Evolutionary conservation across 2,113 vertebrate genomes (phyloP).

Genomic region (Brachyistius frenatus): DNA sequence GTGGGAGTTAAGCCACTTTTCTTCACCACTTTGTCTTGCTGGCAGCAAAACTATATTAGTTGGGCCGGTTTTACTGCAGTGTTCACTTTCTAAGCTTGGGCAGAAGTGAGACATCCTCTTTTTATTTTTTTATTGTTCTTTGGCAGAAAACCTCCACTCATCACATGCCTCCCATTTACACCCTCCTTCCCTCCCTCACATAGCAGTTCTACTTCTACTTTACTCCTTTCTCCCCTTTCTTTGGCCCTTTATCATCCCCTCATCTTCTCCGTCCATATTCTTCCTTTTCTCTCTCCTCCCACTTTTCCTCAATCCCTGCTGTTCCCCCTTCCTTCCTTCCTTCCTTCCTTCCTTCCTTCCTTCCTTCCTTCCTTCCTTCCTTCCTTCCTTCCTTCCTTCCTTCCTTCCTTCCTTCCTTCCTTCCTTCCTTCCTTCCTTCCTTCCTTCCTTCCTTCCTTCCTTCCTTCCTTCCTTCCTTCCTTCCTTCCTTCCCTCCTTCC

Average conservation of each 20-base stretch:
- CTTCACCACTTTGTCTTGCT: slow-evolving; percentile 67
- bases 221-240: not conserved
- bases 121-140: slow-evolving; percentile 62
- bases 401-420: not conserved
- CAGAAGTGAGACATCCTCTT: slow-evolving; percentile 68
- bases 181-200: slow-evolving; percentile 15
- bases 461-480: not conserved
- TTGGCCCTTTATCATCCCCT: slow-evolving; percentile 25
- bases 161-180: slow-evolving; percentile 54
- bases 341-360: not conserved
- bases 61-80: slow-evolving; percentile 70
- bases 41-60: slow-evolving; percentile 68
- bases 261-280: not conserved
- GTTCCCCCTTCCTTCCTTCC: not conserved
- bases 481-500: not conserved
- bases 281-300: not conserved
- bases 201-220: not conserved
- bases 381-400: not conserved
- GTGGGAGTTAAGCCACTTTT: slow-evolving; percentile 61
- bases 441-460: not conserved
- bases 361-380: not conserved
- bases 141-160: slow-evolving; percentile 62
- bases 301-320: not conserved
- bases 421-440: not conserved
- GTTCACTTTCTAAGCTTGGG: slow-evolving; percentile 59